Evolutionary conservation across 2,113 vertebrate species (phyloP).

Genomic region (Tautogolabrus adspersus): DNA sequence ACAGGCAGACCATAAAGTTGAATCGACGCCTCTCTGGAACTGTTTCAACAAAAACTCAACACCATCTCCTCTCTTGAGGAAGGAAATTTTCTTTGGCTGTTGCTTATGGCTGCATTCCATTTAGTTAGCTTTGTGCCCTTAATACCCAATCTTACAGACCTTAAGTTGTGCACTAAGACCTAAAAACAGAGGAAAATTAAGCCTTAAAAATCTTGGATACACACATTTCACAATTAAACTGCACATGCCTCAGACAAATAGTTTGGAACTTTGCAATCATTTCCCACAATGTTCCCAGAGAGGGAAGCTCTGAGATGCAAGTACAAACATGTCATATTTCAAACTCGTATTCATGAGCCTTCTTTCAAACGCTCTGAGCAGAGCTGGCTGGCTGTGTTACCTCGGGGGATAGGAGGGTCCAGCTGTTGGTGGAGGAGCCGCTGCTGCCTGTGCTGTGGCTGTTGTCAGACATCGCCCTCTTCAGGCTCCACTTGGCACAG

Average conservation of each 20-base stretch:
- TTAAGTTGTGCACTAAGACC: background rate
- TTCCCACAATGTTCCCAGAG: background rate
- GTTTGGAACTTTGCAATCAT: slow-evolving; percentile 12
- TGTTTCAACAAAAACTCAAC: background rate
- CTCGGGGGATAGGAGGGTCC: slow-evolving; percentile 85
- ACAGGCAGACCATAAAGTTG: background rate
- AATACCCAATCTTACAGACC: background rate
- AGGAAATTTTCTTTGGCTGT: background rate
- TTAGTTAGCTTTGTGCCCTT: background rate
- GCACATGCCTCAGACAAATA: background rate
- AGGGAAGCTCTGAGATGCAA: slow-evolving; percentile 3
- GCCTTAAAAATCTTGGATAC: background rate
- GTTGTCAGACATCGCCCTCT: slow-evolving; percentile 84
- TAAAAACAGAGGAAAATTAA: background rate
- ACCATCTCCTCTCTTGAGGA: background rate
- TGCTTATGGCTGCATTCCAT: background rate
- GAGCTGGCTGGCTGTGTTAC: slow-evolving; percentile 52
- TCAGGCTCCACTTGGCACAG: slow-evolving; percentile 70
- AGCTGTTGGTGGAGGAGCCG: slow-evolving; percentile 83
- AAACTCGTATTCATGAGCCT: slow-evolving; percentile 9
- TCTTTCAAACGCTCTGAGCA: slow-evolving; percentile 4
- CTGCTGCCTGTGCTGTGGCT: slow-evolving; percentile 82
- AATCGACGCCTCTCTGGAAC: background rate
- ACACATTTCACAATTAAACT: background rate
- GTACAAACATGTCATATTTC: slow-evolving; percentile 20